Evolutionary conservation across 2,797 vertebrate species (phyloP).

Genomic region (Bovichtus diacanthus): DNA sequence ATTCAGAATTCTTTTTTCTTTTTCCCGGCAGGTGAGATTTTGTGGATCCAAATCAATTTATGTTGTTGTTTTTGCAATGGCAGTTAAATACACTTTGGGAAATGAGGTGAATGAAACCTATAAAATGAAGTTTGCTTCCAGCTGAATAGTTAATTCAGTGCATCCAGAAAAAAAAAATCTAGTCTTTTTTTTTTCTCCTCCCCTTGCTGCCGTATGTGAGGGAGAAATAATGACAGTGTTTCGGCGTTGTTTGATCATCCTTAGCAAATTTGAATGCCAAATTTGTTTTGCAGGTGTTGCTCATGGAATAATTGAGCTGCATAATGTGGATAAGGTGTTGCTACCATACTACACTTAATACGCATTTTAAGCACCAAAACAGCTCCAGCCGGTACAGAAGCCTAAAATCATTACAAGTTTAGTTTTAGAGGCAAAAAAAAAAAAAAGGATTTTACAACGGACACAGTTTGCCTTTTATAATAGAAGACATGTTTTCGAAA

Average conservation of each 20-base stretch:
- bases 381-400: constrained; percentile 70
- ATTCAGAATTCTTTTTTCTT: constrained; percentile 45
- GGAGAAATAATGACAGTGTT: constrained; percentile 91
- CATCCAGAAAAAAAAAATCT: constrained; percentile 73
- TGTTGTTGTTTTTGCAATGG: constrained; percentile 75
- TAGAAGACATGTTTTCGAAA: constrained; percentile 17
- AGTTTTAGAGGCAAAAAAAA: constrained; percentile 51
- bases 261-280: constrained; percentile 89
- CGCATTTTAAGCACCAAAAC: constrained; percentile 82
- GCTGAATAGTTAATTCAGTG: constrained; percentile 86
- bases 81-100: constrained; percentile 84
- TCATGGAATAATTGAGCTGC: constrained; percentile 87
- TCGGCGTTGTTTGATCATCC: constrained; percentile 89
- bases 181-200: constrained; percentile 60
- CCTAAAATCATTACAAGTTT: constrained; percentile 72
- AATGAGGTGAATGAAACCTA: constrained; percentile 87
- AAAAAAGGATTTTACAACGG: constrained; percentile 48
- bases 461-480: constrained; percentile 41
- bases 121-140: constrained; percentile 90
- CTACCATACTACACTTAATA: constrained; percentile 86
- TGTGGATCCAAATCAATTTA: constrained; percentile 82
- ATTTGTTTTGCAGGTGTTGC: constrained; percentile 91
- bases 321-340: constrained; percentile 88
- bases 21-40: constrained; percentile 76
- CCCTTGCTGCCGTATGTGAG: constrained; percentile 79